Evolutionary conservation across 2,113 vertebrate genomes (phyloP).

Genomic region (Melanerpes aurifrons): DNA sequence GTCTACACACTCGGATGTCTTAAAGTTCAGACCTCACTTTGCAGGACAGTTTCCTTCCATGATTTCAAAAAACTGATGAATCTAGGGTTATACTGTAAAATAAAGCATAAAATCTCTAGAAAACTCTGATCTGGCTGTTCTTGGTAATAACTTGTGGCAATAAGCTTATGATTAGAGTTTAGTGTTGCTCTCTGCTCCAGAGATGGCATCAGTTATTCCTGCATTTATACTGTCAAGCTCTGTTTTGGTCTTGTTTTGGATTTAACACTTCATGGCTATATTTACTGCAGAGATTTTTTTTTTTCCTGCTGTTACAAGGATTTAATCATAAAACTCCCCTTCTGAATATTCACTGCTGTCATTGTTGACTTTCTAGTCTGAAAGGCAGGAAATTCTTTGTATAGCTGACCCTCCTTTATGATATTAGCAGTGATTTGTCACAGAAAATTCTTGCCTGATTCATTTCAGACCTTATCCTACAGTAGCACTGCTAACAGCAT

Average conservation of each 20-base stretch:
- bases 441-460: constrained; percentile 8
- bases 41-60: not conserved
- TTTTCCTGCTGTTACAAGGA: constrained; percentile 8
- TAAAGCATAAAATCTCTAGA: not conserved
- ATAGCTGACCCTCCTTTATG: constrained; percentile 63
- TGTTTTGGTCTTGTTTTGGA: not conserved
- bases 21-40: not conserved
- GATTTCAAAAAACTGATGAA: not conserved
- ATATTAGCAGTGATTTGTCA: constrained; percentile 55
- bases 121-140: not conserved
- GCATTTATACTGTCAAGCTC: not conserved
- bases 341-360: constrained; percentile 30
- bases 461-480: not conserved
- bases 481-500: constrained; percentile 8
- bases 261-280: not conserved
- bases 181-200: not conserved
- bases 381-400: constrained; percentile 76
- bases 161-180: not conserved
- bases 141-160: not conserved
- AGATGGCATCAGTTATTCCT: not conserved
- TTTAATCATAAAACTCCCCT: constrained; percentile 18
- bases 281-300: not conserved
- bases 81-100: not conserved
- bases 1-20: not conserved
- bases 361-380: constrained; percentile 50